Percentiles rank a stretch among this genome's conserved stretches.
Conservation (phyloP, 2,797 vertebrate genomes). For the Dendrocincla tyrannina region DNA sequence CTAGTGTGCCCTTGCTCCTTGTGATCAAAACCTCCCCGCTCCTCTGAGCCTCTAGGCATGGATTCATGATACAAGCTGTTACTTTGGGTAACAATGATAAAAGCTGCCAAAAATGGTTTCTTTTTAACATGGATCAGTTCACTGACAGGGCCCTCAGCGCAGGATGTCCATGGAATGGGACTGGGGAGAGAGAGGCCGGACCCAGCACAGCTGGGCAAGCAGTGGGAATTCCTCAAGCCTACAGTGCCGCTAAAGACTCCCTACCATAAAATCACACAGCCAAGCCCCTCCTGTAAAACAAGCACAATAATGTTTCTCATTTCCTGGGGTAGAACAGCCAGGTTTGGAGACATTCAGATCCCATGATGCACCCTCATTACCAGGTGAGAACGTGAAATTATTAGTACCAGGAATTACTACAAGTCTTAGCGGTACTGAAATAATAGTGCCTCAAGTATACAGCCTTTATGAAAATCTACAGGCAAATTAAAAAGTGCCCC, state of each 20-base stretch:
- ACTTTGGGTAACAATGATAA: not conserved
- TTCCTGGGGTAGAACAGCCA: not conserved
- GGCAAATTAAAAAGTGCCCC: not conserved
- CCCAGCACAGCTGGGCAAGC: not conserved
- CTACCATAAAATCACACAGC: not conserved
- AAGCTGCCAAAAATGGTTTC: not conserved
- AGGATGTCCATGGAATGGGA: not conserved
- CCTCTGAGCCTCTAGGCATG: not conserved
- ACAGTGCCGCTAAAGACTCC: not conserved
- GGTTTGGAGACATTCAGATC: not conserved
- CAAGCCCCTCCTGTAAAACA: not conserved
- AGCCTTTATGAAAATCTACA: not conserved
- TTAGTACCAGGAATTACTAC: not conserved
- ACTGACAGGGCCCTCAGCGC: not conserved
- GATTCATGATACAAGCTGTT: not conserved
- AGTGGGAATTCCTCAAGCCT: not conserved
- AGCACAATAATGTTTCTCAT: not conserved
- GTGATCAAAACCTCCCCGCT: not conserved
- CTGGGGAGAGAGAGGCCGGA: not conserved
- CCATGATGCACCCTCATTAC: not conserved
- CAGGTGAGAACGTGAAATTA: not conserved
- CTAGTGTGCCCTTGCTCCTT: not conserved
- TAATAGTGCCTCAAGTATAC: not conserved
- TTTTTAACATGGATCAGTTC: not conserved
- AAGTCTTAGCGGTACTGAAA: not conserved